These are phyloP conservation scores for Vulpes vulpes DNA, from an alignment of 2,113 vertebrate species.

Conservation along the genomic window DNA sequence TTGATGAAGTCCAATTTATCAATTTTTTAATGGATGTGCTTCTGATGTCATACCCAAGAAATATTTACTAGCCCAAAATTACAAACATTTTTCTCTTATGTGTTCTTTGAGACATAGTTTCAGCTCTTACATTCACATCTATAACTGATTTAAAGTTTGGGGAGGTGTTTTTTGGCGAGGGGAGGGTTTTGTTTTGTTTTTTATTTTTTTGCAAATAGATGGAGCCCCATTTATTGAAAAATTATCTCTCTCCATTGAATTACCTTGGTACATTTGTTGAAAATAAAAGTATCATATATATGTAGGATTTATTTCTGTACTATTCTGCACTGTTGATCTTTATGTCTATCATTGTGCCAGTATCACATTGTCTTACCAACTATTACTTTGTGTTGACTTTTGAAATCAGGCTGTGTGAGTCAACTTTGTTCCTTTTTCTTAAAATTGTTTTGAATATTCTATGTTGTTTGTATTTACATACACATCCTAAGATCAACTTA, in stretches of 20 bases:
- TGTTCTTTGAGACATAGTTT: background rate
- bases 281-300: background rate
- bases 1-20: background rate
- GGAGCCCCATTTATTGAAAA: background rate
- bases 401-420: background rate
- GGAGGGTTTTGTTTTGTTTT: background rate
- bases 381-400: background rate
- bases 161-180: background rate
- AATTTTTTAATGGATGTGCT: background rate
- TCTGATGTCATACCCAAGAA: background rate
- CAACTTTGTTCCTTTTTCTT: background rate
- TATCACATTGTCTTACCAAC: background rate
- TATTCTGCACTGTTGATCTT: background rate
- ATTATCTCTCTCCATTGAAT: background rate
- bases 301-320: background rate
- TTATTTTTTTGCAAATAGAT: background rate
- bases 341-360: background rate
- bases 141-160: background rate
- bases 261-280: background rate
- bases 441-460: background rate
- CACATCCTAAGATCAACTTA: background rate
- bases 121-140: background rate
- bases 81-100: background rate
- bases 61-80: background rate
- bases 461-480: background rate